A percentile compares a stretch with the other conserved stretches of the same genome.
phyloP scores from a whole-genome alignment of 2,797 vertebrate species.

The Meriones psammophilus region DNA sequence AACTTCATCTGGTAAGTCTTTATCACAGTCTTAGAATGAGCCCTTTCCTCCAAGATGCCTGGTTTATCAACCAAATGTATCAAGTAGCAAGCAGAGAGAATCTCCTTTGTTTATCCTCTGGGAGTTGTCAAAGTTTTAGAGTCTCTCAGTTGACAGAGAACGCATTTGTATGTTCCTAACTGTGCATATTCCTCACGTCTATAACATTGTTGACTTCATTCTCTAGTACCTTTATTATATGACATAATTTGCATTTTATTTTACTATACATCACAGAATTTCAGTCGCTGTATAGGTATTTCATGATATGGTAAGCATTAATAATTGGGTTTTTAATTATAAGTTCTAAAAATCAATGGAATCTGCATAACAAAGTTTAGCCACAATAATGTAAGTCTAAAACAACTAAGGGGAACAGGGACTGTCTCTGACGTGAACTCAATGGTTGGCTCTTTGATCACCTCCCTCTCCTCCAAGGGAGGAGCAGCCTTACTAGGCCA shows the following conservation, averaged over 20 bases:
- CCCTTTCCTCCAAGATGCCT: neutral
- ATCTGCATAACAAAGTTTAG: no score
- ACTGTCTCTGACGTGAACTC: no score
- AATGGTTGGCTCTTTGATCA: no score
- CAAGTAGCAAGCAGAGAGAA: neutral
- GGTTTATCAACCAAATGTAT: neutral
- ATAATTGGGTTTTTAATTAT: neutral
- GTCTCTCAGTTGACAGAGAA: neutral
- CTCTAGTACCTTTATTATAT: neutral
- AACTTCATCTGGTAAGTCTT: neutral
- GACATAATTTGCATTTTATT: neutral
- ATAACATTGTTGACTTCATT: neutral
- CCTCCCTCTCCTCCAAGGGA: no score
- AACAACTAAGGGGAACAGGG: no score
- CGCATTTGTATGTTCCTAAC: neutral
- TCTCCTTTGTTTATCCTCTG: neutral
- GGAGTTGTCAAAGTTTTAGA: neutral
- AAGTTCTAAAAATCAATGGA: neutral
- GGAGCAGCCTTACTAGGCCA: no score
- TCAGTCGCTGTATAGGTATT: no score
- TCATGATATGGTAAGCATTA: neutral
- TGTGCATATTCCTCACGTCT: neutral
- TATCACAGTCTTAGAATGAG: neutral
- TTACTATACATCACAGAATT: neutral
- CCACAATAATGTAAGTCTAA: neutral